A percentile compares a stretch with the other conserved stretches of the same genome.
phyloP scores from a whole-genome alignment of 1,140 invertebrate genomes.

The Dysdera silvatica region DNA sequence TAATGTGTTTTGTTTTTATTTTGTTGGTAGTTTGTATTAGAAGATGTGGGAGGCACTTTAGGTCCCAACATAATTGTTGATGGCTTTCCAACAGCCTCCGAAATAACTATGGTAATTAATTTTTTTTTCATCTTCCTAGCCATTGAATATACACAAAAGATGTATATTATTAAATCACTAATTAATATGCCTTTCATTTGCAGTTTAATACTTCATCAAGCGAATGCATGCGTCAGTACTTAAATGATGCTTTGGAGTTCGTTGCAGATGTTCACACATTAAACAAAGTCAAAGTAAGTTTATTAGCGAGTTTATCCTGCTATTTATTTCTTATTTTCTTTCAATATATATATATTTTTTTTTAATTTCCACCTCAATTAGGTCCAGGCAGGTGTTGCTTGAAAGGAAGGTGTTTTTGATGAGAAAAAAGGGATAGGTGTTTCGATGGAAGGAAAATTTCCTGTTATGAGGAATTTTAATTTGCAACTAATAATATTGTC shows the following conservation, averaged over 20 bases:
- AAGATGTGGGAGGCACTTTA: conserved; percentile 71
- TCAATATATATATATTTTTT: no score
- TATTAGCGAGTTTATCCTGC: not conserved
- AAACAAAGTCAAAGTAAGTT: conserved; percentile 83
- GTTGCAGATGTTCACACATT: conserved; percentile 92
- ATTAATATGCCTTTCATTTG: no score
- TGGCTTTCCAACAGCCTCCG: conserved; percentile 38
- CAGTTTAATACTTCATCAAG: conserved; percentile 67
- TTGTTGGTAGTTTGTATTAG: conserved; percentile 45
- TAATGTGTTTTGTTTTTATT: not conserved
- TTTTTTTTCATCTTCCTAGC: not conserved
- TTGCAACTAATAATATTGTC: no score
- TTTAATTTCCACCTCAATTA: no score
- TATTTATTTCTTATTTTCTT: no score
- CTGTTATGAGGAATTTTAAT: no score
- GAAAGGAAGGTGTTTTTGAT: no score
- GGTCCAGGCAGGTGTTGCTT: no score
- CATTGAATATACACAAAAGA: no score
- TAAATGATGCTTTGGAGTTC: conserved; percentile 91
- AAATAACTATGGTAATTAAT: conserved; percentile 28
- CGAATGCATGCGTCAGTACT: conserved; percentile 84
- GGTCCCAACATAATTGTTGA: conserved; percentile 55
- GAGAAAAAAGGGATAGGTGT: no score
- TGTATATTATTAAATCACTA: no score
- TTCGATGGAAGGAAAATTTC: no score